phyloP scores from a whole-genome alignment of 2,797 vertebrate species.

The Anas capensis region DNA sequence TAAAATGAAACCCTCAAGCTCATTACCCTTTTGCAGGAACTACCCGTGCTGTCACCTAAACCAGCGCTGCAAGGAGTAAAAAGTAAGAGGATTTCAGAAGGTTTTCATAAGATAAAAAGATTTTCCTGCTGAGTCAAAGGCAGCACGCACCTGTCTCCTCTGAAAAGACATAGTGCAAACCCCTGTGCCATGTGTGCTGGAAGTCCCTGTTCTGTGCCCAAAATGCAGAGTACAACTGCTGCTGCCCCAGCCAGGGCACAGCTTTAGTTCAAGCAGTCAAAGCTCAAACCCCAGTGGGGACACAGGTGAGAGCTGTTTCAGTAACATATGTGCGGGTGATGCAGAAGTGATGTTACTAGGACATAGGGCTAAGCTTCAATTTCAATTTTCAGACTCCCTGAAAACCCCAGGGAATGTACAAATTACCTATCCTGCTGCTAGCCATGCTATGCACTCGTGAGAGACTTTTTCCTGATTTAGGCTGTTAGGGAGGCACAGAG shows the following conservation, averaged over 20 bases:
- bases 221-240: neutral
- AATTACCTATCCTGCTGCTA: constrained; percentile 39
- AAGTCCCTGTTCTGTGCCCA: neutral
- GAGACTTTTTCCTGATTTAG: constrained; percentile 39
- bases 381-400: constrained; percentile 31
- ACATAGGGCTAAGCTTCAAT: neutral
- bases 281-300: neutral
- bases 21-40: neutral
- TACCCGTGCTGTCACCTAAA: neutral
- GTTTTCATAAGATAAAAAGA: neutral
- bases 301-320: neutral
- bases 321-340: neutral
- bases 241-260: neutral
- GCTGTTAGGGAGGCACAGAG: constrained; percentile 6
- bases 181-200: accelerated
- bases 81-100: neutral
- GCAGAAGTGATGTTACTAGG: neutral
- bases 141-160: neutral
- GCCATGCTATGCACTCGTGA: neutral
- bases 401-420: constrained; percentile 28
- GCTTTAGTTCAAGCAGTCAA: neutral
- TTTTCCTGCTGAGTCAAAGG: neutral
- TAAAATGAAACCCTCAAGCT: neutral
- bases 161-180: neutral
- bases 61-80: neutral